Evolutionary conservation across 2,113 vertebrate species (phyloP).

Genomic region (Alligator mississippiensis): DNA sequence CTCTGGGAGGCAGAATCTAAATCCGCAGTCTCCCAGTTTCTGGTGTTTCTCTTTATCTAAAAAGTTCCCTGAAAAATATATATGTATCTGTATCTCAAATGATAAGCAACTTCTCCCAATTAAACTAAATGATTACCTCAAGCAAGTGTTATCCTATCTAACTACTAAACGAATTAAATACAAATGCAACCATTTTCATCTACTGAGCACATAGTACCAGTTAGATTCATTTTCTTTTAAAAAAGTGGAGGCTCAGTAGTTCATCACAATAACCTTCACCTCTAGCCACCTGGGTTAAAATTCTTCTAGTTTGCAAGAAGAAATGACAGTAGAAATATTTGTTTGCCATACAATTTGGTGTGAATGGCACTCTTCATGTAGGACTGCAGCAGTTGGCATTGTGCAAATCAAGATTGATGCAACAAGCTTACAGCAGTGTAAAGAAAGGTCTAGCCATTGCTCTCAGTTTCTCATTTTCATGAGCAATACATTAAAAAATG

Average conservation of each 20-base stretch:
- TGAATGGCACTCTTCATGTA: background rate
- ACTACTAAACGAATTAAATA: background rate
- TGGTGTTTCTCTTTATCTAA: background rate
- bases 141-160: background rate
- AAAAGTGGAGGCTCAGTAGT: no score
- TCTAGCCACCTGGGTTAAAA: background rate
- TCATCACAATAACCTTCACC: background rate
- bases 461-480: background rate
- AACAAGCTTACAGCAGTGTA: background rate
- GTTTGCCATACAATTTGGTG: background rate
- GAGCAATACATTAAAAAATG: background rate
- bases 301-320: background rate
- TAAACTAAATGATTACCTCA: background rate
- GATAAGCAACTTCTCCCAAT: background rate
- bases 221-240: background rate
- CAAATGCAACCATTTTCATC: background rate
- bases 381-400: background rate
- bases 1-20: background rate
- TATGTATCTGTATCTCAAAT: no score
- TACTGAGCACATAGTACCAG: background rate
- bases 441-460: background rate
- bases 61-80: background rate
- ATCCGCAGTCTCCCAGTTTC: background rate
- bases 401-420: constrained; percentile 17
- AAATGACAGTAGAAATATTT: constrained; percentile 33